Evolutionary conservation across 2,888 invertebrate species (phyloP), one percentile per base, ranked within the genome.

Genomic region (Eristalinus aeneus): DNA sequence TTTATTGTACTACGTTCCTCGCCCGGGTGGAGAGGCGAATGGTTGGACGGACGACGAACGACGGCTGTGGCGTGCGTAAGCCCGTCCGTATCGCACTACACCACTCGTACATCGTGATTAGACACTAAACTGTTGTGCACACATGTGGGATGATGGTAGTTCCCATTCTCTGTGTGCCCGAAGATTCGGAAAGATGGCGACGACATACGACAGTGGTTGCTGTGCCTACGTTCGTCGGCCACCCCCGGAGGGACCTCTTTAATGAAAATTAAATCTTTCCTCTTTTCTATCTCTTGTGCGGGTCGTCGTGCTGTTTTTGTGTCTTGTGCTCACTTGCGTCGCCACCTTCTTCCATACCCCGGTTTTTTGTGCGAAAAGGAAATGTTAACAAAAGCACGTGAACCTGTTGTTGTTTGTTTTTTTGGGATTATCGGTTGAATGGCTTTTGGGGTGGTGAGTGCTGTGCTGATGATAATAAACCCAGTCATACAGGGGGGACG

Each of bases 1-100:
- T 73, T 82, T 68, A 58, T 73, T 83, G 46, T 46, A 64, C 22
- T 34, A n/a, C 58, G 68, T 56, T 69, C 22, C 22, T 12, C 6
- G 39, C 81, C 34, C 54, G 71, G 34, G 73, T 53, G 58, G 53
- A 46, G 8, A 16, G 16, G 46, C 16, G 46, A n/a, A n/a, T n/a
- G n/a, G n/a, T n/a, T n/a, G n/a, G n/a, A n/a, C n/a, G n/a, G n/a
- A n/a, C n/a, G 46, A 1, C 46, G 46, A 16, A 9, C 34, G 34
- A 10, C 34, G 34, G 34, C 34, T 1, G 34, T 8, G 34, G 11
- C 36, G 56, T 72, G 68, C 68, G 73, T 78, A 68, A 64, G 54
- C 68, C 64, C 65, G 23, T 76, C 67, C 73, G 31, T 22, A 39
- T 69, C 31, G 76, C 36, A 32, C 22, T 67, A 34, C 34, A 60